A percentile compares a stretch with the other conserved stretches of the same genome.
Evolutionary conservation across 2,888 invertebrate genomes (phyloP).

Genomic region (Allophyes oxyacanthae): DNA sequence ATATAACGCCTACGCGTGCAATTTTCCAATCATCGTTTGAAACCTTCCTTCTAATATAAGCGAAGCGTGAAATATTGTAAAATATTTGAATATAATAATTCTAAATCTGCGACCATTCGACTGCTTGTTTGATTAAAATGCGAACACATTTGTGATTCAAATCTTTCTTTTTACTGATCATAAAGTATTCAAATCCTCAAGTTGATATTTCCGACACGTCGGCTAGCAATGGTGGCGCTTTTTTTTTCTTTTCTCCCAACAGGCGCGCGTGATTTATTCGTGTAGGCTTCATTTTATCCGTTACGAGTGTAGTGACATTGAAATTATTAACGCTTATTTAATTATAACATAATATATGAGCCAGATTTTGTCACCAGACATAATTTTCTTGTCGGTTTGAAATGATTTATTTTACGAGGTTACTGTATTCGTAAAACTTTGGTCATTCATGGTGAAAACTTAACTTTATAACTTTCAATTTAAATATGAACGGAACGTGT

Average conservation of each 20-base stretch:
- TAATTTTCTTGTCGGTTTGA: constrained; percentile 38
- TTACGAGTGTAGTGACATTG: constrained; percentile 56
- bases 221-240: constrained; percentile 59
- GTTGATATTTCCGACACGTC: constrained; percentile 87
- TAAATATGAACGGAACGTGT: too few species aligned
- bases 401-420: constrained; percentile 38
- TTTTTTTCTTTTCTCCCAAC: constrained; percentile 62
- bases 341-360: constrained; percentile 43
- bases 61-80: constrained; percentile 38
- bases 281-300: constrained; percentile 66
- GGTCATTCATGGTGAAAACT: constrained; percentile 15
- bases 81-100: constrained; percentile 56
- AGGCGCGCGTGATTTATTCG: constrained; percentile 70
- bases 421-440: constrained; percentile 8
- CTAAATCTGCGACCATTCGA: constrained; percentile 60
- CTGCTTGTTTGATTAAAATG: constrained; percentile 83
- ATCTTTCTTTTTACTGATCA: constrained; percentile 87
- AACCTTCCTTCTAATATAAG: constrained; percentile 1
- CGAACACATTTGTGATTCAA: constrained; percentile 87
- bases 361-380: constrained; percentile 6
- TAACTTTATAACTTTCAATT: constrained; percentile 1
- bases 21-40: constrained; percentile 35
- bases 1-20: constrained; percentile 1
- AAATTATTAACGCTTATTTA: constrained; percentile 56
- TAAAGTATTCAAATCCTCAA: constrained; percentile 86